Evolutionary conservation across 2,113 vertebrate genomes (phyloP), one percentile per base, ranked within the genome.

Genomic region (Esox niger): DNA sequence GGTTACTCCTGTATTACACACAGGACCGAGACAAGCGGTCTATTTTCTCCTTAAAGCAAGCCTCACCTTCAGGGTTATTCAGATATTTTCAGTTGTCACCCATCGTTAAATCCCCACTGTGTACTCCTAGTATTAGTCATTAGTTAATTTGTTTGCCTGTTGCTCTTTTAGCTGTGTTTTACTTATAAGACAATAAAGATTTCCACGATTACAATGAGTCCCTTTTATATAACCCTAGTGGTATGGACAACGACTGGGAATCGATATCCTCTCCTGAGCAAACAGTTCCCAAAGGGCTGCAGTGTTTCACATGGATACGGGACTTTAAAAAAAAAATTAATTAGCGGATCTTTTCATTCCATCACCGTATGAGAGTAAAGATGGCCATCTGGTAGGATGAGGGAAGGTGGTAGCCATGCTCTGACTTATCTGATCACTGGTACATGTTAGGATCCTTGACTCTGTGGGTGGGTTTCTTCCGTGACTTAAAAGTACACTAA

Each of bases 331-430:
- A n/a, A n/a, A n/a, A n/a, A n/a, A n/a, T n/a, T n/a, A 88, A 91
- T 91, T 89, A 88, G 83, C 69, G 80, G 76, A 86, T 86, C 88
- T 88, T 90, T 91, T 90, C 85, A 88, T 89, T 90, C 87, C 87
- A 79, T 86, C 81, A 80, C 73, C 81, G 72, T 74, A 65, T 10
- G 59, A 79, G 75, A 76, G 83, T 81, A 89, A 85, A 85, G 79
- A 73, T 60, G 83, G 80, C 91, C 91, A 93, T 93, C 91, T 92
- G 91, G 84, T 79, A 77, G 70, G 47, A 75, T 76, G 68, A 17
- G 15, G 15, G 15, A 4, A 4, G 38, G 38, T 10, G 38, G 32
- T 69, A 66, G 61, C 55, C 81, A 85, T 78, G 76, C 82, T 78
- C 85, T 64, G 35, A 38, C 71, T 71, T 56, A 74, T 62, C 43